A percentile compares a stretch with the other conserved stretches of the same genome.
These are phyloP conservation scores for Hydropsyche tenuis DNA, from an alignment of 1,140 invertebrate species.

Conservation along the genomic window DNA sequence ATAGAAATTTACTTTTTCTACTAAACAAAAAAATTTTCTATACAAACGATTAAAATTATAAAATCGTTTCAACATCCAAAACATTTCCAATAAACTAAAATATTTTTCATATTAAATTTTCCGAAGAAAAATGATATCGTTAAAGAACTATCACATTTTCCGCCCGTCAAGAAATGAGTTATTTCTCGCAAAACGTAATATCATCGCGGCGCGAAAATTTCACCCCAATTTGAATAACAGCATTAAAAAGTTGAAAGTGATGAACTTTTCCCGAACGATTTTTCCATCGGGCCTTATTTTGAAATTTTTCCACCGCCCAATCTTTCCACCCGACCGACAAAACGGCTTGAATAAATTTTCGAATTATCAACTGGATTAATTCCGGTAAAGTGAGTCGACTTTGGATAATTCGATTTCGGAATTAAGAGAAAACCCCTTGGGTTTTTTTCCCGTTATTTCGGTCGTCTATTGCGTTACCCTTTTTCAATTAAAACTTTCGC, in stretches of 20 bases:
- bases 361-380: slow-evolving; percentile 1
- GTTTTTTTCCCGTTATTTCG: background rate
- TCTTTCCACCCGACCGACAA: background rate
- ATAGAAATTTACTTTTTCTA: too few species aligned
- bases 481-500: too few species aligned
- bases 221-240: slow-evolving; percentile 25
- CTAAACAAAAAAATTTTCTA: too few species aligned
- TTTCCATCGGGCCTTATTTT: too few species aligned
- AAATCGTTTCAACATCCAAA: too few species aligned
- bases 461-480: too few species aligned
- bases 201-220: slow-evolving; percentile 6
- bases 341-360: background rate
- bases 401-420: background rate
- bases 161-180: slow-evolving; percentile 9
- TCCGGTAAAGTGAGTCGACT: background rate
- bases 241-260: slow-evolving; percentile 10
- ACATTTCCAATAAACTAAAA: too few species aligned
- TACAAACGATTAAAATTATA: too few species aligned
- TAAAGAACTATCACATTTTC: slow-evolving; percentile 19
- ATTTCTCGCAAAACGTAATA: background rate
- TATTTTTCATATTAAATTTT: too few species aligned
- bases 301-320: background rate
- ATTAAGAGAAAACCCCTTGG: background rate
- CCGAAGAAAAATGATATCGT: slow-evolving; percentile 12
- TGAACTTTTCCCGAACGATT: background rate